phyloP scores from a whole-genome alignment of 2,797 vertebrate species.

The Danionella dracula region DNA sequence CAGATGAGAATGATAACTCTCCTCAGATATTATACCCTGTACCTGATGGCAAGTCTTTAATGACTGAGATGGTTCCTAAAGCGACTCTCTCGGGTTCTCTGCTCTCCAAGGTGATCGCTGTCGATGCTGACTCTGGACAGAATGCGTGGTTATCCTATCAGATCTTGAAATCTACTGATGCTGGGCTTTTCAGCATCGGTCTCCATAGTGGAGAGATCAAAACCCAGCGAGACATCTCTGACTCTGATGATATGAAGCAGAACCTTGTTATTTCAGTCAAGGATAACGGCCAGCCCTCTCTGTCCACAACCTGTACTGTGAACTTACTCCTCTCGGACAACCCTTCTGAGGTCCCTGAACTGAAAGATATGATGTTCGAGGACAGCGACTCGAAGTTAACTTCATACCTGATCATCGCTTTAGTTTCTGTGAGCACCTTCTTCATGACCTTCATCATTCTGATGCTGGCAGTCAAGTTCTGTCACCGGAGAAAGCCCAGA shows the following conservation, averaged over 20 bases:
- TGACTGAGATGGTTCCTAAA: slow-evolving; percentile 46
- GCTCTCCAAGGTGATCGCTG: slow-evolving; percentile 46
- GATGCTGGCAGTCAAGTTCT: slow-evolving; percentile 40
- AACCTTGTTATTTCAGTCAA: slow-evolving; percentile 51
- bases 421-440: slow-evolving; percentile 49
- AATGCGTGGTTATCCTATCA: slow-evolving; percentile 18
- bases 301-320: slow-evolving; percentile 41
- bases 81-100: slow-evolving; percentile 39
- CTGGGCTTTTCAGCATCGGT: slow-evolving; percentile 1
- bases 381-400: slow-evolving; percentile 47
- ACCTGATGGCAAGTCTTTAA: slow-evolving; percentile 35
- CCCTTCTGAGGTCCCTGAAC: slow-evolving; percentile 32
- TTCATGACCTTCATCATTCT: slow-evolving; percentile 47
- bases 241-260: slow-evolving; percentile 53
- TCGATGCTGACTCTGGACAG: slow-evolving; percentile 23
- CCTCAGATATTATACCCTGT: slow-evolving; percentile 63
- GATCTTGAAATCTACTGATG: background rate
- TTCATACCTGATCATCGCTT: slow-evolving; percentile 54
- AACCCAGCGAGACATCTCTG: slow-evolving; percentile 51
- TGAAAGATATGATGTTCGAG: slow-evolving; percentile 43
- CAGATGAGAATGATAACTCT: slow-evolving; percentile 65
- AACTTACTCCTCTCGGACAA: slow-evolving; percentile 47
- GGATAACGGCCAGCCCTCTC: slow-evolving; percentile 14
- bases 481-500: slow-evolving; percentile 32
- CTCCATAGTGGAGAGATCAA: slow-evolving; percentile 23